Conservation (phyloP, 53 echinoderm and acorn worm genomes). For the Astropecten irregularis region DNA sequence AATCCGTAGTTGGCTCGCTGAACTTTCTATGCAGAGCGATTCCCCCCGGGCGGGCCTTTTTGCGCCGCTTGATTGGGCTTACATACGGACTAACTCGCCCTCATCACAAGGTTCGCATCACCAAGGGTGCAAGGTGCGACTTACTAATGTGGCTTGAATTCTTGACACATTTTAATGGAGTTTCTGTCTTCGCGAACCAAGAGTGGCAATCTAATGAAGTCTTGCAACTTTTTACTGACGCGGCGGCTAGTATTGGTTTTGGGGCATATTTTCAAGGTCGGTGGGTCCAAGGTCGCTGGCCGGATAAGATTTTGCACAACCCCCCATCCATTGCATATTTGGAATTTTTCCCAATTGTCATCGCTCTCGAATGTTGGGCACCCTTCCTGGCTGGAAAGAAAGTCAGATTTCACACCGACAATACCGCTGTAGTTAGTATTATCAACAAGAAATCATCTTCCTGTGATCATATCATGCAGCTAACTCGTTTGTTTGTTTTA, state of each 20-base stretch:
- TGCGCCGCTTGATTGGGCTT: conserved; percentile 12
- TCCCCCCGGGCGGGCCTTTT: conserved; percentile 27
- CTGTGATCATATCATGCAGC: conserved; percentile 17
- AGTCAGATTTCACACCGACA: conserved; percentile 22
- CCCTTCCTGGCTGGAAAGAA: neutral
- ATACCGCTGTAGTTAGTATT: conserved; percentile 39
- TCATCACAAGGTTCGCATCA: conserved; percentile 35
- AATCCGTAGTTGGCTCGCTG: conserved; percentile 8
- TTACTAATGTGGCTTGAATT: conserved; percentile 46
- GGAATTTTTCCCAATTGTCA: conserved; percentile 16
- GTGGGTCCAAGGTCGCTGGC: conserved; percentile 43
- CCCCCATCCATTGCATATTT: conserved; percentile 43
- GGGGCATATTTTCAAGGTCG: conserved; percentile 45
- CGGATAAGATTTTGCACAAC: neutral
- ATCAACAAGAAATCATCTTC: conserved; percentile 36
- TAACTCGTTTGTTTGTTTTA: conserved; percentile 14
- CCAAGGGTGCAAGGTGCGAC: conserved; percentile 35
- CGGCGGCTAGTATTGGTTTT: conserved; percentile 55
- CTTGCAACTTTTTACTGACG: conserved; percentile 45
- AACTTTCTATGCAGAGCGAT: conserved; percentile 29
- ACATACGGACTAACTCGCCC: neutral
- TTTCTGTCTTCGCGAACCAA: neutral
- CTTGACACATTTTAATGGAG: conserved; percentile 41
- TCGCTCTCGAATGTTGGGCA: neutral
- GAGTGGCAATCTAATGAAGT: neutral